Percentiles rank a stretch among this genome's conserved stretches.
Conservation (phyloP, 2,797 vertebrate species). For the Strix occidentalis region DNA sequence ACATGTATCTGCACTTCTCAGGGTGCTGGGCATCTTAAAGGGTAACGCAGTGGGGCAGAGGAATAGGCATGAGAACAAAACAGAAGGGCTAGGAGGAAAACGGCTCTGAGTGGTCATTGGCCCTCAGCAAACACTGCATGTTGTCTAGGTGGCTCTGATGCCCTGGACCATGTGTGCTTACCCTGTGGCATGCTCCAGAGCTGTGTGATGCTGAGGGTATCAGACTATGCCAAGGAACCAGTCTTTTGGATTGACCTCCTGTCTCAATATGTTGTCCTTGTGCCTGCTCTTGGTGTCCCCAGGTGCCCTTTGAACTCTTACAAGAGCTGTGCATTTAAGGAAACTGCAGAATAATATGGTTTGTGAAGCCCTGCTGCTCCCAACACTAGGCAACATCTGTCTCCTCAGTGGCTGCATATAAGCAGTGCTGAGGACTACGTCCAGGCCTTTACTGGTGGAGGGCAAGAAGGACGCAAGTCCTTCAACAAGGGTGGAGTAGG, state of each 20-base stretch:
- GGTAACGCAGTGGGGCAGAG: background rate
- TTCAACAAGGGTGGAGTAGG: background rate
- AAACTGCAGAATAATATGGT: background rate
- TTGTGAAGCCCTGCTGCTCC: background rate
- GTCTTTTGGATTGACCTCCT: background rate
- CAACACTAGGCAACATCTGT: background rate
- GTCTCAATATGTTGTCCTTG: background rate
- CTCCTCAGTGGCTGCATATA: background rate
- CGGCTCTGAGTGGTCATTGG: background rate
- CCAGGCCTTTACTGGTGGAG: background rate
- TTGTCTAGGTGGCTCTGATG: background rate
- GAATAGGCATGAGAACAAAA: background rate
- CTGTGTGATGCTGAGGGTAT: fast-evolving
- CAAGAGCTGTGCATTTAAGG: background rate
- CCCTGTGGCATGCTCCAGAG: background rate
- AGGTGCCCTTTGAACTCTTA: background rate
- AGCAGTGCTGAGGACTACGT: background rate
- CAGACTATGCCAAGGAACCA: background rate
- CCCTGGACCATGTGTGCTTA: background rate
- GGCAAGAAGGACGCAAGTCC: background rate
- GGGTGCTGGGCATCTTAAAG: background rate
- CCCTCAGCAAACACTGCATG: background rate
- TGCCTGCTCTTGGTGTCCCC: fast-evolving
- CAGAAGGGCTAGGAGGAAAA: background rate
- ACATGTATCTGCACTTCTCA: background rate